phyloP scores from a whole-genome alignment of 2,797 vertebrate genomes.

The Anas bernieri region DNA sequence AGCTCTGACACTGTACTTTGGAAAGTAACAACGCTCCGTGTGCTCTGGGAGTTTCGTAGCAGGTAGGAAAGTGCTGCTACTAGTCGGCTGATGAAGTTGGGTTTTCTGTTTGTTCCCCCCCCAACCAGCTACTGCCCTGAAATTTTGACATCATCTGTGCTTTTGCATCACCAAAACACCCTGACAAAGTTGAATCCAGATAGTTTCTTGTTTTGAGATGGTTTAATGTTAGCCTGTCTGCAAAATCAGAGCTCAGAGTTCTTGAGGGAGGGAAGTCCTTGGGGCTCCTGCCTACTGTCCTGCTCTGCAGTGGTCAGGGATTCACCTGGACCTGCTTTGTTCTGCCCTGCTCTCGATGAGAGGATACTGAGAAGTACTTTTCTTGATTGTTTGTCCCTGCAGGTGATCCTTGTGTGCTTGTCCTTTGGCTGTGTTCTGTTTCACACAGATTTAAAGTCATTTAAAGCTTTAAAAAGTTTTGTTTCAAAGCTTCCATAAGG shows the following conservation, averaged over 20 bases:
- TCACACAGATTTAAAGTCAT: neutral
- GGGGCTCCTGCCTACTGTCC: neutral
- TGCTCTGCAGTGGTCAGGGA: neutral
- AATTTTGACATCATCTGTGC: neutral
- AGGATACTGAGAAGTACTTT: neutral
- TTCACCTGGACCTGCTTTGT: neutral
- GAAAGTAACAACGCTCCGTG: fast-evolving
- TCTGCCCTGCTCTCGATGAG: neutral
- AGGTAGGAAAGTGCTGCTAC: neutral
- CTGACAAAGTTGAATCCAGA: neutral
- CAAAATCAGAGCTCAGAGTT: neutral
- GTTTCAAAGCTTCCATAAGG: neutral
- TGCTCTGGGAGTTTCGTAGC: neutral
- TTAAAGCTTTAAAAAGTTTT: neutral
- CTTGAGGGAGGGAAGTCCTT: neutral
- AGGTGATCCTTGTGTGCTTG: fast-evolving
- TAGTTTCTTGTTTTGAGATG: neutral
- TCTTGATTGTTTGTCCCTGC: neutral
- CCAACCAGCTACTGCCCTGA: neutral
- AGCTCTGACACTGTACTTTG: neutral
- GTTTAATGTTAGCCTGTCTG: neutral
- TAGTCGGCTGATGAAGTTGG: neutral
- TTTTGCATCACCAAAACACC: neutral
- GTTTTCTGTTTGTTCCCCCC: neutral
- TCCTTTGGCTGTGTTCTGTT: fast-evolving